Base-by-base conservation (phyloP, 35 echinoderm and acorn worm species). In the Stichopus chloronotus region DNA sequence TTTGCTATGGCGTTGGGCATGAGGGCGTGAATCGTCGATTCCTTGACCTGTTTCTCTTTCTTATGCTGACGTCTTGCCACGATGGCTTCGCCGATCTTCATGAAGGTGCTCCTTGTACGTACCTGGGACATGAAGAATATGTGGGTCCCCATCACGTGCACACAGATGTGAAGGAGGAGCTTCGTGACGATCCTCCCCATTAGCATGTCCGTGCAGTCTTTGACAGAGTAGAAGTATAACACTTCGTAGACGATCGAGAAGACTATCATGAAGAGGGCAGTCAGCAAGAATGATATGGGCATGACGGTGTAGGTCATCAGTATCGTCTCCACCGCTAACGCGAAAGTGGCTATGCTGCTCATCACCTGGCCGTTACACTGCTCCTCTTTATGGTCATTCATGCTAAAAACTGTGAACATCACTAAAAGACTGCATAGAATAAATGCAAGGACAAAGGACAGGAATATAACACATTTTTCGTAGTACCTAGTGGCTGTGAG, bases 61-160 rank as follows among this genome's bases (percentile, higher is more conserved):
- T 95, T 89, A 72, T 96, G 91, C 61, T 96, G 95, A 68, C 92
- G 89, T 53, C 95, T 91, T 7, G 94, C 94, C 7, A 94, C 85
- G 0, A 96, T 86, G 20, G 97, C 93, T 59, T 99, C 93, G 11
- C 94, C 95, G 17, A 99, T 94, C 83, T 99, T 99, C 95, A 96
- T 93, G 92, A 99, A 99, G 16, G 97, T 99, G 85, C 95, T 99
- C 4, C 95, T 88, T 10, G 87, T 96, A 71, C 97, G 91, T 54
- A 99, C 95, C 88, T 96, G 95, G 16, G 95, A 92, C 97, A 99
- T 99, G 90, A 99, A 99, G 90, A 95, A 99, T 43, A 99, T 96
- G 55, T 96, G 95, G 81, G 94, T 95, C 9, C 97, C 97, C 92
- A 99, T 99, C 83, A 99, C 88, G 82, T 99, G 97, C 53, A 99